phyloP scores from a whole-genome alignment of 2,113 vertebrate species.

The Calidris pugnax region DNA sequence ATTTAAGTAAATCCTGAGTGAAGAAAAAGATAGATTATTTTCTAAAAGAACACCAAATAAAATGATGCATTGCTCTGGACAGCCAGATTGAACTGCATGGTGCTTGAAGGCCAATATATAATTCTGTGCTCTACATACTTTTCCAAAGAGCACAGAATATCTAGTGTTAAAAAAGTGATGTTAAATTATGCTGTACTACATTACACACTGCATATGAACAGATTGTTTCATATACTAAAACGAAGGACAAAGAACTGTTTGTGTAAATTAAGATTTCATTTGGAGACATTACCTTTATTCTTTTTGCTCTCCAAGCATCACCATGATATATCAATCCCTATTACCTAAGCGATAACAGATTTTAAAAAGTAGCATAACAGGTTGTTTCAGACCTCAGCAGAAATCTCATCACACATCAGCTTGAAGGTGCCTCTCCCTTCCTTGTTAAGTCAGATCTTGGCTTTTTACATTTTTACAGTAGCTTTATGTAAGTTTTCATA shows the following conservation, averaged over 20 bases:
- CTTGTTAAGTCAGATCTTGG: background rate
- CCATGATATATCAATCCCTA: background rate
- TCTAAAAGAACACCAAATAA: background rate
- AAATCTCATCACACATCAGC: background rate
- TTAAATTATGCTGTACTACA: background rate
- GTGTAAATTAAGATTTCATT: background rate
- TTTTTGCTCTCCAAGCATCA: background rate
- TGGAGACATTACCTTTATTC: background rate
- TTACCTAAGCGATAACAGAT: background rate
- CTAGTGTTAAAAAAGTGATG: background rate
- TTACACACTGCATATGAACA: background rate
- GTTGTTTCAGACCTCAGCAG: background rate
- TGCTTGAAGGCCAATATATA: background rate
- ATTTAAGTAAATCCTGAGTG: background rate
- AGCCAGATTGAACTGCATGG: background rate
- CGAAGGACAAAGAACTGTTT: background rate
- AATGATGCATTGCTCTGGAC: background rate
- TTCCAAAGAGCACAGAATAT: background rate
- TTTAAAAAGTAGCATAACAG: background rate
- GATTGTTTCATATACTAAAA: background rate
- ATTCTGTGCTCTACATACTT: background rate
- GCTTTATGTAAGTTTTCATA: background rate
- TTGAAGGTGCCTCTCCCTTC: background rate
- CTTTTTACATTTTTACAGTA: background rate
- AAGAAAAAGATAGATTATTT: background rate